A percentile compares a stretch with the other conserved stretches of the same genome.
These are phyloP conservation scores for Platichthys flesus DNA, from an alignment of 2,113 vertebrate genomes.

Conservation along the genomic window DNA sequence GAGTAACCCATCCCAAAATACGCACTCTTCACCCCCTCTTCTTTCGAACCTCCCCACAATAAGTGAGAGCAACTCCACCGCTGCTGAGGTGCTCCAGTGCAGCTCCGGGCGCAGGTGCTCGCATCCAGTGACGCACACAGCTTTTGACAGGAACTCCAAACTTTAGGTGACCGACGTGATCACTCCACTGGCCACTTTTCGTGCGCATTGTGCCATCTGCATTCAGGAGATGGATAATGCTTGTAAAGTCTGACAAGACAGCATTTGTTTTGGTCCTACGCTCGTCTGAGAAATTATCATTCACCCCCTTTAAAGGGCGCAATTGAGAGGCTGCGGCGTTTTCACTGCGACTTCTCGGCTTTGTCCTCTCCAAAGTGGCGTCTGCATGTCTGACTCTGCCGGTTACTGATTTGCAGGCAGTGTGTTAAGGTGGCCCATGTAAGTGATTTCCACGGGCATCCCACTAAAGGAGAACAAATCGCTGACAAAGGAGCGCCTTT, in stretches of 20 bases:
- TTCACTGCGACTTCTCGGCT: constrained; percentile 84
- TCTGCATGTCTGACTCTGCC: constrained; percentile 97
- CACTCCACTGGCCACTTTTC: constrained; percentile 53
- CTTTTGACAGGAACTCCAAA: constrained; percentile 19
- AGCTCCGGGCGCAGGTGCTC: constrained; percentile 54
- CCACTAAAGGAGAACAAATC: constrained; percentile 99
- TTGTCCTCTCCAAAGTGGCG: constrained; percentile 93
- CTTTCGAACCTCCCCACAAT: not conserved
- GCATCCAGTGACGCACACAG: constrained; percentile 39
- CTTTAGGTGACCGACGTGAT: constrained; percentile 52
- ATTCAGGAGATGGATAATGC: constrained; percentile 73
- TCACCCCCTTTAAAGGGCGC: constrained; percentile 76
- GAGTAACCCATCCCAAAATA: not conserved
- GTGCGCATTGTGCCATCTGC: constrained; percentile 55
- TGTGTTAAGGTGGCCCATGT: constrained; percentile 95
- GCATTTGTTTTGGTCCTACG: constrained; percentile 75
- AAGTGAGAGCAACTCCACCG: not conserved
- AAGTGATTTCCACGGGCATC: constrained; percentile 97
- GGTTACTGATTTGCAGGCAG: constrained; percentile 97
- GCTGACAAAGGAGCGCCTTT: constrained; percentile 97
- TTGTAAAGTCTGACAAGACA: constrained; percentile 81
- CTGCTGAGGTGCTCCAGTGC: constrained; percentile 32
- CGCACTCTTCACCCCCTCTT: too few relatives aligned
- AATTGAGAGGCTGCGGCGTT: constrained; percentile 80
- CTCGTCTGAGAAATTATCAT: constrained; percentile 79